These are phyloP conservation scores for Cryptus armator DNA, from an alignment of 2,888 invertebrate species.

Conservation along the genomic window DNA sequence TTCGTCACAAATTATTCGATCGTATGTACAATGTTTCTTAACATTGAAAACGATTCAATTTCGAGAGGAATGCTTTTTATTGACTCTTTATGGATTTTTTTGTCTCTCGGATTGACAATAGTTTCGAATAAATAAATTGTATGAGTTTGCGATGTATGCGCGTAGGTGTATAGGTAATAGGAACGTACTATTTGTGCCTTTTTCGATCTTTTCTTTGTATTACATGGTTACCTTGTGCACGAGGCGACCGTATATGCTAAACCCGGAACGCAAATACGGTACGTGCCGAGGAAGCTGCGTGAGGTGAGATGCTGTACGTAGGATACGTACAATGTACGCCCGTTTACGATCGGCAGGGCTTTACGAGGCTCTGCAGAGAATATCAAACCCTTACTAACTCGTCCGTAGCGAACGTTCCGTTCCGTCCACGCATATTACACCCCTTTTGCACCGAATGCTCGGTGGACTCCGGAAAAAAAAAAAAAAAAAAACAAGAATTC, in stretches of 20 bases:
- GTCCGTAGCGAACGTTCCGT: slow-evolving; percentile 41
- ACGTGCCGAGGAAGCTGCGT: slow-evolving; percentile 23
- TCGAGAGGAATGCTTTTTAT: neutral
- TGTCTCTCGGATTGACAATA: neutral
- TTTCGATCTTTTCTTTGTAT: neutral
- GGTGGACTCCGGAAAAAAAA: too few relatives aligned
- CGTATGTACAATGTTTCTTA: neutral
- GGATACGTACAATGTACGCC: slow-evolving; percentile 41
- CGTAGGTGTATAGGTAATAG: neutral
- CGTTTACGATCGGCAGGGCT: slow-evolving; percentile 71
- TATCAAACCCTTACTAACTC: slow-evolving; percentile 56
- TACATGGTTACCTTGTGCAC: neutral
- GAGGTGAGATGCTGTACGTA: slow-evolving; percentile 24
- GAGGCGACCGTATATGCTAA: neutral
- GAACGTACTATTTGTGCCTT: neutral
- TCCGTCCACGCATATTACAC: slow-evolving; percentile 16
- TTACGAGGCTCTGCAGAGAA: slow-evolving; percentile 70
- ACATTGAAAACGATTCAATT: neutral
- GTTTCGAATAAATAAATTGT: neutral
- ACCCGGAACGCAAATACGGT: slow-evolving; percentile 26
- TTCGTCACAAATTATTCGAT: neutral
- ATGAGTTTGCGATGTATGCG: neutral
- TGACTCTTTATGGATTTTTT: neutral
- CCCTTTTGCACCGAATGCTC: slow-evolving; percentile 16
- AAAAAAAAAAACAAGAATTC: neutral